Evolutionary conservation across 2,888 invertebrate species (phyloP).

Genomic region (Cephus sareptanus): DNA sequence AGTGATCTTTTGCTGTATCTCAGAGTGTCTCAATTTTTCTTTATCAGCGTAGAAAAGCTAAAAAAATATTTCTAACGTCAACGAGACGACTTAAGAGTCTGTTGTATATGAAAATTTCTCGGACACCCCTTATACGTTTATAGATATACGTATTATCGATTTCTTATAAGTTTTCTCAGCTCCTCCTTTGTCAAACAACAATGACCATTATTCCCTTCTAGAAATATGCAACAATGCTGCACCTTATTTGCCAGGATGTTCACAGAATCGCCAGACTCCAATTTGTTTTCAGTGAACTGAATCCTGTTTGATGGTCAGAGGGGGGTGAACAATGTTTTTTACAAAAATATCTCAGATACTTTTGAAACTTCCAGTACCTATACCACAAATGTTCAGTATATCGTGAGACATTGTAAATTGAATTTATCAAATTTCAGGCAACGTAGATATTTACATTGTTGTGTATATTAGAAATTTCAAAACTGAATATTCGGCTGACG

Average conservation of each 20-base stretch:
- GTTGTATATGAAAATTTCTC: neutral
- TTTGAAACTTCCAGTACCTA: neutral
- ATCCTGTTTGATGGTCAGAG: neutral
- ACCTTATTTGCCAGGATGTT: neutral
- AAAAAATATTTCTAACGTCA: neutral
- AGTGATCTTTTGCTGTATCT: neutral
- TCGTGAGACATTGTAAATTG: neutral
- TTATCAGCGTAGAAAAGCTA: neutral
- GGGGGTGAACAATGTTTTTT: neutral
- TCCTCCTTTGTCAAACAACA: neutral
- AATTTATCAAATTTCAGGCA: neutral
- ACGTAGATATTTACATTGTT: neutral
- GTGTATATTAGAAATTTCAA: neutral
- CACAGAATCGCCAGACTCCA: neutral
- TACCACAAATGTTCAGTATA: too few species aligned
- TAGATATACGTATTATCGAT: neutral
- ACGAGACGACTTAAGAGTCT: neutral
- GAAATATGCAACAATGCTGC: neutral
- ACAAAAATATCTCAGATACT: neutral
- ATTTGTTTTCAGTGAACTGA: neutral
- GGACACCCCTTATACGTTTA: neutral
- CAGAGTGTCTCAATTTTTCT: neutral
- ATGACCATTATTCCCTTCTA: neutral
- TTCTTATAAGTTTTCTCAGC: neutral
- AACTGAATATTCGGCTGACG: too few species aligned